Conservation (phyloP, 2,797 vertebrate species). For the Sebastes ruberrimus region DNA sequence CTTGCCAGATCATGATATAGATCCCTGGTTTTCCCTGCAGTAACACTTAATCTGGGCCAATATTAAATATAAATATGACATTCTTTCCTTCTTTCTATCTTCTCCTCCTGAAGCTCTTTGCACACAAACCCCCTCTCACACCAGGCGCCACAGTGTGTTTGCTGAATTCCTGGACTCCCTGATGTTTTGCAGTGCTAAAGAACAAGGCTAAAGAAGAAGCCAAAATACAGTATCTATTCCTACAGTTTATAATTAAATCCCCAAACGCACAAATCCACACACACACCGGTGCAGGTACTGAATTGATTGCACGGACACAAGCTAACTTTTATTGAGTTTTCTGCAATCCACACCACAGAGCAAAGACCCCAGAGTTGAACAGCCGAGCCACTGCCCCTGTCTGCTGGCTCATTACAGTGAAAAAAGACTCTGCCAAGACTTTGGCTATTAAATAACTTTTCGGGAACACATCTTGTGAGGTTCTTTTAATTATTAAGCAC, state of each 20-base stretch:
- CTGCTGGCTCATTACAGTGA: slow-evolving; percentile 56
- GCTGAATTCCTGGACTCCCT: background rate
- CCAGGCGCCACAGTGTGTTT: background rate
- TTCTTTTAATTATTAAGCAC: slow-evolving; percentile 62
- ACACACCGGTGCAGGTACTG: background rate
- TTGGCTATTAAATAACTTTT: slow-evolving; percentile 52
- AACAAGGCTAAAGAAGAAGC: background rate
- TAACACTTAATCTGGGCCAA: background rate
- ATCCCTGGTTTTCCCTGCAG: background rate
- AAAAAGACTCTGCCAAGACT: slow-evolving; percentile 41
- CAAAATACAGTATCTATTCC: background rate
- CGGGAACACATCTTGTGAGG: slow-evolving; percentile 43
- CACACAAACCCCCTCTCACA: background rate
- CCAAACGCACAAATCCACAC: background rate
- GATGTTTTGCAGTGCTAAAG: background rate
- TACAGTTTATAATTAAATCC: slow-evolving; percentile 3
- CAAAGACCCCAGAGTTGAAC: slow-evolving; percentile 7
- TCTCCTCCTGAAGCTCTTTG: background rate
- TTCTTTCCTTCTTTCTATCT: background rate
- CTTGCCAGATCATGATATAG: background rate
- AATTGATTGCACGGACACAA: slow-evolving; percentile 11
- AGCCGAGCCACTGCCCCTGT: slow-evolving; percentile 19
- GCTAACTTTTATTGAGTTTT: background rate
- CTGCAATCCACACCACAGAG: background rate
- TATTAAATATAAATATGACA: background rate